A percentile compares a stretch with the other conserved stretches of the same genome.
These are phyloP conservation scores for Drosophila villosipedis DNA, from an alignment of 2,888 invertebrate species.

Conservation along the genomic window DNA sequence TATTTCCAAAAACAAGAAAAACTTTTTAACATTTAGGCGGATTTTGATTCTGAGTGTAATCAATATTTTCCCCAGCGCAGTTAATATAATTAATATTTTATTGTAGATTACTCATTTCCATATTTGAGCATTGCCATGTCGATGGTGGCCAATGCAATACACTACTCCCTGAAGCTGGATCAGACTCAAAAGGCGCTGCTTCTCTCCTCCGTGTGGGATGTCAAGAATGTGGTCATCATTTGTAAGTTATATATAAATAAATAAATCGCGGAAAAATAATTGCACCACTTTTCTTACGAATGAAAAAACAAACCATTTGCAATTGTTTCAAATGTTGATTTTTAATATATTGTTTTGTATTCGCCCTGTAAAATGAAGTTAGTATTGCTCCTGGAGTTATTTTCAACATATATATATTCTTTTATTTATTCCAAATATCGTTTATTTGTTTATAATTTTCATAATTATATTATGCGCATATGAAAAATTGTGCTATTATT, in stretches of 20 bases:
- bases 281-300: neutral
- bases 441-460: neutral
- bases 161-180: conserved; percentile 94
- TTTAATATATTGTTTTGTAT: neutral
- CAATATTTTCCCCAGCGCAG: neutral
- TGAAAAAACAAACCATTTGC: neutral
- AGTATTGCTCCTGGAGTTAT: neutral
- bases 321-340: neutral
- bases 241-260: conserved; percentile 64
- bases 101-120: conserved; percentile 95
- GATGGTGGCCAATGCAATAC: conserved; percentile 96
- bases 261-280: neutral
- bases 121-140: conserved; percentile 96
- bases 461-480: neutral
- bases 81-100: neutral
- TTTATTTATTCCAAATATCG: no score
- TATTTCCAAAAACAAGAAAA: no score
- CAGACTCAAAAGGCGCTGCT: conserved; percentile 93
- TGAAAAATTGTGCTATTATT: neutral
- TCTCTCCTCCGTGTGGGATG: conserved; percentile 90
- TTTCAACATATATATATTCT: neutral
- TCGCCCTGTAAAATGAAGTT: neutral
- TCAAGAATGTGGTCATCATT: conserved; percentile 92
- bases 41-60: neutral
- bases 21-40: neutral